A percentile compares a stretch with the other conserved stretches of the same genome.
These are phyloP conservation scores for Labeo catla DNA, from an alignment of 2,113 vertebrate genomes.

Conservation along the genomic window DNA sequence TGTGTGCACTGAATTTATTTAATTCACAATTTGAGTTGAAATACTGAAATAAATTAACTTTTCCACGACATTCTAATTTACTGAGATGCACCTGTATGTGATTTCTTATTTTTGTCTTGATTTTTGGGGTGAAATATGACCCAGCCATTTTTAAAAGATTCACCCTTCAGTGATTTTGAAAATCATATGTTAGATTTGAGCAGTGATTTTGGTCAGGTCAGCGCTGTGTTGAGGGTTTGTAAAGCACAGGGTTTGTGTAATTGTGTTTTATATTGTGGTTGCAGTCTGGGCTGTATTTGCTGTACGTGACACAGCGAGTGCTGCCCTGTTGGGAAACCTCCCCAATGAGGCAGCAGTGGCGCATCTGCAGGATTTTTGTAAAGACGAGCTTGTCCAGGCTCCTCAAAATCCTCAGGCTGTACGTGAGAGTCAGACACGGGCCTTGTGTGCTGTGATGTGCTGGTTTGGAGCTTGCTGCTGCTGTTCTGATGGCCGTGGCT, in stretches of 20 bases:
- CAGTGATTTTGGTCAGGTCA: background rate
- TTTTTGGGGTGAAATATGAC: too few relatives aligned
- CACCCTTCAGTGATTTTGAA: background rate
- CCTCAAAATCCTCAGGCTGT: conserved; percentile 37
- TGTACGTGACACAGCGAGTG: conserved; percentile 74
- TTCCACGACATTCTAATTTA: too few relatives aligned
- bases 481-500: conserved; percentile 55
- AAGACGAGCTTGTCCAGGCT: conserved; percentile 16
- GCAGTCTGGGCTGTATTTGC: conserved; percentile 81
- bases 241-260: conserved; percentile 54
- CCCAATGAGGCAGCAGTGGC: conserved; percentile 39
- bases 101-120: background rate
- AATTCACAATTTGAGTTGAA: too few relatives aligned
- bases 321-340: conserved; percentile 65
- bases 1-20: too few relatives aligned
- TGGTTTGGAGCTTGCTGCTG: conserved; percentile 57
- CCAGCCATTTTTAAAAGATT: background rate
- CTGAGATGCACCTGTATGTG: too few relatives aligned
- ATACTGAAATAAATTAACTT: too few relatives aligned
- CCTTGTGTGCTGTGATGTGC: conserved; percentile 31
- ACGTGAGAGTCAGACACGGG: conserved; percentile 42
- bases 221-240: conserved; percentile 1
- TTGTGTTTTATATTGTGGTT: conserved; percentile 68
- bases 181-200: background rate
- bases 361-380: conserved; percentile 37